Conservation (phyloP, 1,140 invertebrate genomes). For the Drosophila sp. region DNA sequence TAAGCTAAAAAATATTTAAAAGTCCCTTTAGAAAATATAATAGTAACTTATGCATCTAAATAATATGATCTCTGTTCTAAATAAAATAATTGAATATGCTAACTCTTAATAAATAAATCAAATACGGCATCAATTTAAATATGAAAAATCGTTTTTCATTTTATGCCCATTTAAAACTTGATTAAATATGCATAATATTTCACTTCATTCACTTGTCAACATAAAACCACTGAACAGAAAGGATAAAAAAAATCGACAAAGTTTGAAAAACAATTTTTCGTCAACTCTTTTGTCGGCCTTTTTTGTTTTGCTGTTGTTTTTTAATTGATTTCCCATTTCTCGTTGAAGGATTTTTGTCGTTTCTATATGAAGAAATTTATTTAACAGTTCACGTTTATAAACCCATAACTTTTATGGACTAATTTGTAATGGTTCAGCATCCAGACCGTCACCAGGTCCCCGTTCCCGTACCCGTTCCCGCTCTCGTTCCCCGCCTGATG, state of each 20-base stretch:
- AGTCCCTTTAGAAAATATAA: too few species aligned
- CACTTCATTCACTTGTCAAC: constrained; percentile 14
- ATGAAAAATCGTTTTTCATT: neutral
- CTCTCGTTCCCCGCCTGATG: constrained; percentile 40
- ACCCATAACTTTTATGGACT: constrained; percentile 56
- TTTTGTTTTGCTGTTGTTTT: constrained; percentile 22
- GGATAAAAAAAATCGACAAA: neutral
- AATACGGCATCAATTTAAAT: neutral
- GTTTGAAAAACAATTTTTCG: constrained; percentile 40
- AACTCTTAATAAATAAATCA: neutral
- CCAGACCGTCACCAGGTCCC: neutral
- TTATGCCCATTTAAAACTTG: constrained; percentile 4
- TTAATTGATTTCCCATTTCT: constrained; percentile 51
- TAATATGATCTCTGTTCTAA: too few species aligned
- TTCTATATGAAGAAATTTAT: constrained; percentile 44
- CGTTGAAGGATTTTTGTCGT: constrained; percentile 12
- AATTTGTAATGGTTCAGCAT: constrained; percentile 43
- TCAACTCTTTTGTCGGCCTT: constrained; percentile 29
- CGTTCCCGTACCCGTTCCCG: too few species aligned
- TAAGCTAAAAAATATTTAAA: too few species aligned
- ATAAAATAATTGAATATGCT: too few species aligned
- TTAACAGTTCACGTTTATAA: constrained; percentile 55
- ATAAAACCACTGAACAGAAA: constrained; percentile 8
- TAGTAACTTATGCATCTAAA: too few species aligned
- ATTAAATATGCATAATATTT: constrained; percentile 15